Conservation (phyloP, 2,113 vertebrate species). For the Cynocephalus volans region DNA sequence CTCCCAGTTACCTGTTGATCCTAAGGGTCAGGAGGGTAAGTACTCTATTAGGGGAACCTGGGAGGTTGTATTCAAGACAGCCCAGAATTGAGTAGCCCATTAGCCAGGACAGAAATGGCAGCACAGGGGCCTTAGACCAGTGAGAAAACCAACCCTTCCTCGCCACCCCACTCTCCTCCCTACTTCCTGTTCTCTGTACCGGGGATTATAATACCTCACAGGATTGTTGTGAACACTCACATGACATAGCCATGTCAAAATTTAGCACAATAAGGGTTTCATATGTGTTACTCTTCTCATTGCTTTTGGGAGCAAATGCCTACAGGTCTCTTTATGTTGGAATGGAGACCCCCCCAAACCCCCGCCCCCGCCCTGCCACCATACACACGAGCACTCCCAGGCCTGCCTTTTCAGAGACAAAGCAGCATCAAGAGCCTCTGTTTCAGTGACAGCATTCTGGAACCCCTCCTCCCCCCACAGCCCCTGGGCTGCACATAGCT, state of each 20-base stretch:
- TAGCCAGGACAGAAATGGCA: too few relatives aligned
- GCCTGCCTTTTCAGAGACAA: not conserved
- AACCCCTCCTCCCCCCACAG: not conserved
- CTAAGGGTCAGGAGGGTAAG: not conserved
- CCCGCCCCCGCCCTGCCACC: not conserved
- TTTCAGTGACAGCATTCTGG: not conserved
- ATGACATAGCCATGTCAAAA: not conserved
- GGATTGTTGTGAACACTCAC: not conserved
- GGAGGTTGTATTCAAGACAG: not conserved
- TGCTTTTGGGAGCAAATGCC: constrained; percentile 37
- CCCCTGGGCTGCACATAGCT: not conserved
- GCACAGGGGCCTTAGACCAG: not conserved
- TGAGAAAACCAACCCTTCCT: not conserved
- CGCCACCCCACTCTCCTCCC: not conserved
- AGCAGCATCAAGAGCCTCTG: not conserved
- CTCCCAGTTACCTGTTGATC: not conserved
- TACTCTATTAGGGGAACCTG: not conserved
- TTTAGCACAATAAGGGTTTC: not conserved
- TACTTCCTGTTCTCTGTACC: not conserved
- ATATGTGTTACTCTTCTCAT: not conserved
- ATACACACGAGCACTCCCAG: not conserved
- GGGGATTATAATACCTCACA: not conserved
- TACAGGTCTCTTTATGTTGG: not conserved
- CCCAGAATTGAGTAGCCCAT: not conserved
- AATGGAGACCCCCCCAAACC: not conserved